Conservation (phyloP, 2,113 vertebrate genomes). For the Clupea harengus region DNA sequence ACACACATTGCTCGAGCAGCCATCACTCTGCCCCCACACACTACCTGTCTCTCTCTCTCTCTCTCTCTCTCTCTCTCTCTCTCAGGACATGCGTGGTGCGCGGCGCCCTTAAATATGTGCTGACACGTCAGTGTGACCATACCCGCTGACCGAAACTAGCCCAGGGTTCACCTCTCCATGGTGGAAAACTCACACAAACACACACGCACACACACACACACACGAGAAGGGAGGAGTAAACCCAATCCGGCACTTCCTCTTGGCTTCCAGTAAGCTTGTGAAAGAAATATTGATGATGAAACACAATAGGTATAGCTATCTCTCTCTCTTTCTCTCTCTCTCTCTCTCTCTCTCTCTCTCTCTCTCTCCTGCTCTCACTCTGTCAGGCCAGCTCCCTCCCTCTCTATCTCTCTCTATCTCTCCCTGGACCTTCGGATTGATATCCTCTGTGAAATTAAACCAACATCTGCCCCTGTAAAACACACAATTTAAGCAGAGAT, state of each 20-base stretch:
- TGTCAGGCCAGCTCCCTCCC: not conserved
- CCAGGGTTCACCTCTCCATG: not conserved
- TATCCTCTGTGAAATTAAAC: conserved; percentile 16
- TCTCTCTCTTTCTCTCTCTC: not conserved
- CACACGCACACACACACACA: not conserved
- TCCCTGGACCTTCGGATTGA: not conserved
- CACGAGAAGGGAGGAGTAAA: not conserved
- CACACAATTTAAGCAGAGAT: not conserved
- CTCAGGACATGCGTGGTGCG: not conserved
- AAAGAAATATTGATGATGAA: conserved; percentile 24
- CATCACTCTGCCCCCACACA: not conserved
- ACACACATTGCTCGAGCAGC: not conserved
- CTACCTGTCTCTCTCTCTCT: not conserved
- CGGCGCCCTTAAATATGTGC: not conserved
- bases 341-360: not conserved
- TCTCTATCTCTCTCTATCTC: not conserved
- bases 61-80: not conserved
- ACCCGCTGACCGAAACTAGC: not conserved
- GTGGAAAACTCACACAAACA: not conserved
- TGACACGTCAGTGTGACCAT: not conserved
- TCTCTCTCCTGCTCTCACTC: not conserved
- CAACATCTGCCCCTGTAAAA: conserved; percentile 5
- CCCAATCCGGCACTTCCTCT: conserved; percentile 13
- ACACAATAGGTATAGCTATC: conserved; percentile 6
- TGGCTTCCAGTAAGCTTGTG: conserved; percentile 17